These are phyloP conservation scores for Amphimedon queenslandica DNA, from an alignment of 37 sponge, comb jelly and placozoan species.

Conservation along the genomic window DNA sequence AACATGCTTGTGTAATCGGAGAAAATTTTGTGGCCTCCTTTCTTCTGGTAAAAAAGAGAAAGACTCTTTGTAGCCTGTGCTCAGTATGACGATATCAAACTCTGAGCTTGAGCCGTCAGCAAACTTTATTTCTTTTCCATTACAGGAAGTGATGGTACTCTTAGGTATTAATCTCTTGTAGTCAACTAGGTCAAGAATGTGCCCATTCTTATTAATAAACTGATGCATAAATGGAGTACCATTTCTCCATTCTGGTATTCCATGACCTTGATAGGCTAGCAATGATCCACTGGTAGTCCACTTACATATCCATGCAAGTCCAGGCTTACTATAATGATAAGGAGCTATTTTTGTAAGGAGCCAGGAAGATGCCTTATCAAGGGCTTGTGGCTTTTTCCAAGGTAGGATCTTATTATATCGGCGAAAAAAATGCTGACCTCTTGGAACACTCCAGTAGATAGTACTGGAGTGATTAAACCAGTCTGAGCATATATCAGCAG, in stretches of 20 bases:
- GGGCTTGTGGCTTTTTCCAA: conserved; percentile 70
- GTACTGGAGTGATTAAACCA: conserved; percentile 53
- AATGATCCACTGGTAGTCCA: conserved; percentile 81
- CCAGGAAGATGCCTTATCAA: conserved; percentile 78
- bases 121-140: conserved; percentile 60
- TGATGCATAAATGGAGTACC: conserved; percentile 56
- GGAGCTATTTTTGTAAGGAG: conserved; percentile 65
- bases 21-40: neutral
- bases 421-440: conserved; percentile 87
- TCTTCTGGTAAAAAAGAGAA: conserved; percentile 65
- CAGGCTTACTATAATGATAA: conserved; percentile 63
- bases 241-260: conserved; percentile 80
- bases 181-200: conserved; percentile 67
- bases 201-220: conserved; percentile 73
- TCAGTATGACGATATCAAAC: conserved; percentile 74
- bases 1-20: conserved; percentile 68
- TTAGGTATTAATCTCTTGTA: conserved; percentile 75
- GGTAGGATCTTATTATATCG: conserved; percentile 66
- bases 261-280: conserved; percentile 82
- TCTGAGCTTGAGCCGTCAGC: conserved; percentile 56
- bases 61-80: conserved; percentile 54
- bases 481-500: conserved; percentile 76
- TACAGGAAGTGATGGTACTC: conserved; percentile 34
- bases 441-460: conserved; percentile 84
- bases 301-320: conserved; percentile 82